Percentiles rank a stretch among this genome's conserved stretches.
phyloP scores from a whole-genome alignment of 2,113 vertebrate species.

The Coturnix japonica region DNA sequence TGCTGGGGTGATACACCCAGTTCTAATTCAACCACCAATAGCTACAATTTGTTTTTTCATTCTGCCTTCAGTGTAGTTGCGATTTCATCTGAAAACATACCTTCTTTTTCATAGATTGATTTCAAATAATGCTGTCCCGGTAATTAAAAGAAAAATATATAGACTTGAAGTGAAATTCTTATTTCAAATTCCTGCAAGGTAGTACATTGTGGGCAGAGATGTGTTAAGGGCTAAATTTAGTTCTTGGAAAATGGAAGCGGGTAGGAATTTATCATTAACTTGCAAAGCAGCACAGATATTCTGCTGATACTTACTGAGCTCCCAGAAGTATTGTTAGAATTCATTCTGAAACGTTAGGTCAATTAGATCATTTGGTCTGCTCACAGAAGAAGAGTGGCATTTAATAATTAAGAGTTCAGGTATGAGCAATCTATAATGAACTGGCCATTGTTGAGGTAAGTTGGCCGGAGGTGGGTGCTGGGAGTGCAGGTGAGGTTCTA shows the following conservation, averaged over 20 bases:
- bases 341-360: not conserved
- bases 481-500: not conserved
- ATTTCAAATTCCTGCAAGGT: not conserved
- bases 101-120: not conserved
- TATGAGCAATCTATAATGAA: not conserved
- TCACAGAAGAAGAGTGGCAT: not conserved
- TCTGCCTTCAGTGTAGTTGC: not conserved
- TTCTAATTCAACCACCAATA: not conserved
- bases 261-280: not conserved
- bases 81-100: not conserved
- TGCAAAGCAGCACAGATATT: not conserved
- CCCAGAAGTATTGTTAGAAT: conserved; percentile 19
- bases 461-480: not conserved
- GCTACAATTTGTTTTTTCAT: not conserved
- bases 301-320: not conserved
- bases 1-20: not conserved
- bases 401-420: not conserved
- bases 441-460: not conserved
- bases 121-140: not conserved
- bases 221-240: not conserved
- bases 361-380: not conserved
- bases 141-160: not conserved
- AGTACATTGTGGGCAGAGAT: not conserved
- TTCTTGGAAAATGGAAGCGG: not conserved
- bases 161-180: not conserved